Evolutionary conservation across 2,113 vertebrate genomes (phyloP).

Genomic region (Sterna hirundo): DNA sequence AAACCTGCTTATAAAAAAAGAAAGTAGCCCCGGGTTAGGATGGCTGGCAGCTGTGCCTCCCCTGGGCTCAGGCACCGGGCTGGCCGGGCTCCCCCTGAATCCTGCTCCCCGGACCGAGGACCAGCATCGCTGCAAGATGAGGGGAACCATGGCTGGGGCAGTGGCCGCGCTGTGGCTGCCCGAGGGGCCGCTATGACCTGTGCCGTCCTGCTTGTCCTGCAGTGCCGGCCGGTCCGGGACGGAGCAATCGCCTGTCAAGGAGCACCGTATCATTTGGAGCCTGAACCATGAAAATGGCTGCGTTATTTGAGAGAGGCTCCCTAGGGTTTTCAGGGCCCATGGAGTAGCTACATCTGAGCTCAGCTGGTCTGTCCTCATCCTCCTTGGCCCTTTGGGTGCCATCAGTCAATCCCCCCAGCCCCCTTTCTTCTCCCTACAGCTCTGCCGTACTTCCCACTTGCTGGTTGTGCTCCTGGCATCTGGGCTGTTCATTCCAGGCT

Average conservation of each 20-base stretch:
- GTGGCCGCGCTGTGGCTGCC: not conserved
- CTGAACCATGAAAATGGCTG: not conserved
- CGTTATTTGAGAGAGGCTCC: rapidly evolving
- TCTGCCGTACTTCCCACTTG: not conserved
- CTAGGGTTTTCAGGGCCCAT: not conserved
- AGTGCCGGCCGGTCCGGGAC: rapidly evolving
- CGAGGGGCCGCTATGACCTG: rapidly evolving
- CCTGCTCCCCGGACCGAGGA: not conserved
- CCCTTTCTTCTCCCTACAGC: not conserved
- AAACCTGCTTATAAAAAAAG: not conserved
- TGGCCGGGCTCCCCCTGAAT: not conserved
- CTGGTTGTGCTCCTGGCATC: not conserved
- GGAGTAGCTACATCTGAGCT: not conserved
- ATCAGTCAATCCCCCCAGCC: too few species aligned
- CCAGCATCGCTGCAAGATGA: not conserved
- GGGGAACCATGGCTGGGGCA: rapidly evolving
- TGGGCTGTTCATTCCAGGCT: not conserved
- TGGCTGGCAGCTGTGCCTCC: not conserved
- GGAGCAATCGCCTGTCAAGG: not conserved
- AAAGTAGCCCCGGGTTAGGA: not conserved
- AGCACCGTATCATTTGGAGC: not conserved
- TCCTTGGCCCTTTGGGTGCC: not conserved
- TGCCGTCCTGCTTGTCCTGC: rapidly evolving
- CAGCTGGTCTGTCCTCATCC: not conserved
- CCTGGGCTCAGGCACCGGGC: rapidly evolving